Conservation (phyloP, 2,797 vertebrate genomes). For the Catamblyrhynchus diadema region DNA sequence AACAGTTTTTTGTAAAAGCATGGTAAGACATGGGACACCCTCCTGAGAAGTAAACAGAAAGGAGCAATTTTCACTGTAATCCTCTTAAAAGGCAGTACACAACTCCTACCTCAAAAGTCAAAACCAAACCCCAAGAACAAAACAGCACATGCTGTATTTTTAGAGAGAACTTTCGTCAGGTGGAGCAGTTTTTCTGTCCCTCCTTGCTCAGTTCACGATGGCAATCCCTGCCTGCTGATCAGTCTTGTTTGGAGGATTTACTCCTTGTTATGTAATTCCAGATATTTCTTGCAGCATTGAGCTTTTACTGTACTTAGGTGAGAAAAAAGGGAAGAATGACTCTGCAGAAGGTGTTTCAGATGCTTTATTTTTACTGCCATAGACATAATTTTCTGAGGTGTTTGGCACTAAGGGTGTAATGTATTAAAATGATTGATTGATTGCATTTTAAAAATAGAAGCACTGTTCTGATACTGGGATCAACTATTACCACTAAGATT, state of each 20-base stretch:
- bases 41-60: background rate
- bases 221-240: background rate
- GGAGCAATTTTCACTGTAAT: background rate
- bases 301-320: background rate
- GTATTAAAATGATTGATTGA: conserved; percentile 54
- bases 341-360: conserved; percentile 1
- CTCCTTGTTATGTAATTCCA: background rate
- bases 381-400: background rate
- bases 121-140: background rate
- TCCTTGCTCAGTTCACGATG: background rate
- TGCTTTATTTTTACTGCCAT: background rate
- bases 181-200: background rate
- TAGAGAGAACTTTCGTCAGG: background rate
- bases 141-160: background rate
- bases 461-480: conserved; percentile 40
- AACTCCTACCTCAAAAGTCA: background rate
- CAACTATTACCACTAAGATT: conserved; percentile 47
- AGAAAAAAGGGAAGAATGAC: background rate
- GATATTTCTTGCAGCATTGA: background rate
- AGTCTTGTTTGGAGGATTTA: background rate
- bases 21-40: background rate
- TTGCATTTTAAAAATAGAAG: conserved; percentile 57
- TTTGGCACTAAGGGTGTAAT: conserved; percentile 12
- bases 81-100: background rate
- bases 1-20: background rate